These are phyloP conservation scores for Mastomys natalensis DNA, from an alignment of 2,113 vertebrate genomes.

Conservation along the genomic window DNA sequence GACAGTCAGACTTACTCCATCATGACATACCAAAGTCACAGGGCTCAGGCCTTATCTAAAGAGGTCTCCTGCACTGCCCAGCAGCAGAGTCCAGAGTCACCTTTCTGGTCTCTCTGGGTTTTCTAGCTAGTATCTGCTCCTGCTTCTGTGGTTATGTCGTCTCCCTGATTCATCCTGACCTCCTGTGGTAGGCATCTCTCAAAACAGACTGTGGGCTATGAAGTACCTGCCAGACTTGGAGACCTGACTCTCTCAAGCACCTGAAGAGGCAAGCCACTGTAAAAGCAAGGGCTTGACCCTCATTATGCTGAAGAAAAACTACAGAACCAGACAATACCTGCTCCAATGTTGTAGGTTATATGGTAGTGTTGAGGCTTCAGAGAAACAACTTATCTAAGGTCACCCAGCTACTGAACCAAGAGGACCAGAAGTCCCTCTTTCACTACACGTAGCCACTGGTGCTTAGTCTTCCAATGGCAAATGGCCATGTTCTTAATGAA, in stretches of 20 bases:
- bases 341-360: background rate
- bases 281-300: background rate
- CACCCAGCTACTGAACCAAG: background rate
- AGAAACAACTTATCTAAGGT: background rate
- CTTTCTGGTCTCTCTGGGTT: background rate
- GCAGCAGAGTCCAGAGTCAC: background rate
- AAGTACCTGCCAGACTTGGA: background rate
- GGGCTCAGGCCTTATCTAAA: background rate
- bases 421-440: background rate
- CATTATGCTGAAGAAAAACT: background rate
- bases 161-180: background rate
- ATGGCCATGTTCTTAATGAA: background rate
- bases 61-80: background rate
- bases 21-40: no score
- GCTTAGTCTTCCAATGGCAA: background rate
- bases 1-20: background rate
- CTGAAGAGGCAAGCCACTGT: rapidly evolving
- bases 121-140: rapidly evolving
- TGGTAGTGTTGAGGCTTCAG: background rate
- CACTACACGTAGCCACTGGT: background rate
- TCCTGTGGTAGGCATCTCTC: background rate
- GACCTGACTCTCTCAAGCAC: background rate
- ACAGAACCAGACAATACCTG: background rate
- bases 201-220: no score
- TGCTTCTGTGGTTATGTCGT: background rate